phyloP scores from a whole-genome alignment of 2,888 invertebrate genomes.

The Synanthedon tipuliformis region DNA sequence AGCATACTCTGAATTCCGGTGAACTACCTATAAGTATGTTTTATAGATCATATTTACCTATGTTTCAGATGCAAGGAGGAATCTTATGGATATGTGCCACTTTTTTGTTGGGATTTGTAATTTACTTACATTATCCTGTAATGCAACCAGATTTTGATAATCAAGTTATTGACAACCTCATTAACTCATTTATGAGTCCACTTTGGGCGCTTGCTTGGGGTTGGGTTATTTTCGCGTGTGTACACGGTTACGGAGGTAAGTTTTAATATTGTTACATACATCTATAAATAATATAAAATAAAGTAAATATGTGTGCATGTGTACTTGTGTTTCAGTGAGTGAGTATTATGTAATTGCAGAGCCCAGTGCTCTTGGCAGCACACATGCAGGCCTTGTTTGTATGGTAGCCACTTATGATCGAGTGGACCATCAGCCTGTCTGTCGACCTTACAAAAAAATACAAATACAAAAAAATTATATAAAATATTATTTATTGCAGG shows the following conservation, averaged over 20 bases:
- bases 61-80: conserved; percentile 17
- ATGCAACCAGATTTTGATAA: conserved; percentile 35
- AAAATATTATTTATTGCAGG: conserved; percentile 24
- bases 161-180: conserved; percentile 29
- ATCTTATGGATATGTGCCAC: conserved; percentile 19
- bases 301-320: no score
- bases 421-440: no score
- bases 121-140: conserved; percentile 24
- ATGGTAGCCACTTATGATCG: no score
- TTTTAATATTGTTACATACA: not conserved
- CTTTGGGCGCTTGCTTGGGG: conserved; percentile 51
- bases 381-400: no score
- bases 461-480: no score
- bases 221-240: conserved; percentile 59
- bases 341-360: no score
- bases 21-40: no score
- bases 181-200: conserved; percentile 46
- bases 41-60: not conserved
- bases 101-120: conserved; percentile 9
- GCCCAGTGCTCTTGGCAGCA: no score
- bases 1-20: no score
- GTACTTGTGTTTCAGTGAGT: no score
- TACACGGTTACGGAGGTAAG: conserved; percentile 51
- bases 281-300: no score
- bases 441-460: no score